Evolutionary conservation across 2,113 vertebrate genomes (phyloP).

Genomic region (Pachypanchax playfairii): DNA sequence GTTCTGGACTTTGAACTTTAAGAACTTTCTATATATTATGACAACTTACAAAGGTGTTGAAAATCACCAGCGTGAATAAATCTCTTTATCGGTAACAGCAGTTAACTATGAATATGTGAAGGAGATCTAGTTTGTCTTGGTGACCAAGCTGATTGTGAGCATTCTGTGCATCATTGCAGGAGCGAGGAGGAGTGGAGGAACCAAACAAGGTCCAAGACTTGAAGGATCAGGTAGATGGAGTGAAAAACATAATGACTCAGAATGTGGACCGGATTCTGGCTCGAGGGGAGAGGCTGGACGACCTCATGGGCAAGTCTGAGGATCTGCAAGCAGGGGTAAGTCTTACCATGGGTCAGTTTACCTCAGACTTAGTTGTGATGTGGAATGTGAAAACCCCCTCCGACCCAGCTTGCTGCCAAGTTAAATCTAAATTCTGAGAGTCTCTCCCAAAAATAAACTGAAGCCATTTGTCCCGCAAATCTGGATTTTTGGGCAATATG

Average conservation of each 20-base stretch:
- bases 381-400: too few relatives aligned
- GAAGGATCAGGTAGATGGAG: conserved; percentile 88
- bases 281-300: conserved; percentile 89
- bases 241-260: conserved; percentile 90
- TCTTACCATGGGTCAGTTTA: neutral
- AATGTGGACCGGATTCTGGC: conserved; percentile 95
- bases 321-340: conserved; percentile 90
- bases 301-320: conserved; percentile 89
- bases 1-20: too few relatives aligned
- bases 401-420: too few relatives aligned
- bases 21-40: too few relatives aligned
- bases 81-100: too few relatives aligned
- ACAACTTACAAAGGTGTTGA: too few relatives aligned
- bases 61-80: neutral
- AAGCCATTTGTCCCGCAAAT: too few relatives aligned
- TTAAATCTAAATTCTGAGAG: too few relatives aligned
- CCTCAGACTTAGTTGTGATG: neutral
- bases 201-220: conserved; percentile 77
- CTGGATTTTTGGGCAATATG: too few relatives aligned
- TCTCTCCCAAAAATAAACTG: too few relatives aligned
- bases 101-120: too few relatives aligned
- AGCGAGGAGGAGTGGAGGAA: conserved; percentile 44
- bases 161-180: conserved; percentile 45
- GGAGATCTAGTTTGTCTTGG: too few relatives aligned
- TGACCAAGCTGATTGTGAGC: neutral